Base-by-base conservation (phyloP, 2,797 vertebrate species). In the Decapterus maruadsi region DNA sequence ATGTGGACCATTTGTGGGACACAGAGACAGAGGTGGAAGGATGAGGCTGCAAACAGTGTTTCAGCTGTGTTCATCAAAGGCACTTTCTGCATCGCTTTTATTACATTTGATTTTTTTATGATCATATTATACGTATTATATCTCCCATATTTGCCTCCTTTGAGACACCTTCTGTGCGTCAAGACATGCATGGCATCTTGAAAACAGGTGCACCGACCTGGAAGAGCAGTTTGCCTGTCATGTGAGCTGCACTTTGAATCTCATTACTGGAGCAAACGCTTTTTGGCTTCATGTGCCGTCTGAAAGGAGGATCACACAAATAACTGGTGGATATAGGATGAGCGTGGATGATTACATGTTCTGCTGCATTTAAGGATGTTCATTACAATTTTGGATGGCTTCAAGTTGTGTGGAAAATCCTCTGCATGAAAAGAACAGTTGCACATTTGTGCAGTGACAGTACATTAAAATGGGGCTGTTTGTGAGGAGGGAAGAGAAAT, bases 1-100 rank as follows among this genome's bases (percentile, higher is more conserved):
- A 34, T 48, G 57, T 51, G 38, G 45, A 60, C 40, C 29, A 4
- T 72, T 77, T 82, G 66, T 78, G 66, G 58, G 74, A 75, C 55
- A 58, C 38, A 13, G 31, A 68, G 56, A 42, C 51, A 1, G 54
- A 56, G 59, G 61, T 38, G 42, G 65, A 56, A 55, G 65, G 14
- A 10, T 50, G 55, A 68, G n/a, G 61, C 45, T 26, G 29, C 34
- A 9, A 22, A 43, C n/a, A 48, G 42, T 2, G 38, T 76, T 76
- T n/a, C n/a, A 66, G 20, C 60, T 8, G 0, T 19, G 51, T 45
- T 31, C 29, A 34, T 6, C 22, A 45, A 10, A 14, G 11, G 42
- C 55, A 63, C 1, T 22, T 36, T 11, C 55, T 12, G n/a, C 2
- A 45, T 53, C 4, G 11, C 29, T 60, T 20, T 17, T 5, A 42